These are phyloP conservation scores for Peucedramus taeniatus DNA, from an alignment of 2,113 vertebrate species.

Conservation along the genomic window DNA sequence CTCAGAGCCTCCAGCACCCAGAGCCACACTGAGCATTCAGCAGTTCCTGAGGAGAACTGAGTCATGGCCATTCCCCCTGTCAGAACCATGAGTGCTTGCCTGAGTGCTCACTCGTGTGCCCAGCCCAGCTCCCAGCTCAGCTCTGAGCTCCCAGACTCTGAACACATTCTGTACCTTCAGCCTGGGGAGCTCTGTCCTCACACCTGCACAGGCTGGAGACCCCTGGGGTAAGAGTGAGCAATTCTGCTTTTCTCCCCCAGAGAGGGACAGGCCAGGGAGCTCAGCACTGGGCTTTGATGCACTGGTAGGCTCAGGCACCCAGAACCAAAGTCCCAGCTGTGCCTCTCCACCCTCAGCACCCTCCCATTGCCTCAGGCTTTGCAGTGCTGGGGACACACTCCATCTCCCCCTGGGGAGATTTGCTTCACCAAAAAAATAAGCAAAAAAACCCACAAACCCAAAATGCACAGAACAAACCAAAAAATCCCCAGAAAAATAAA, in stretches of 20 bases:
- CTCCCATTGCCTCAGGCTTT: neutral
- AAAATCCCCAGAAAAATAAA: neutral
- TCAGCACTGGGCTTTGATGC: rapidly evolving
- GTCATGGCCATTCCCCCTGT: neutral
- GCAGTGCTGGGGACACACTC: neutral
- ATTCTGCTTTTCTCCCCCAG: neutral
- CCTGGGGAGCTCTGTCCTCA: neutral
- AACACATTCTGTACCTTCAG: rapidly evolving
- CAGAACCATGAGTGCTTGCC: neutral
- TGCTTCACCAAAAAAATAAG: neutral
- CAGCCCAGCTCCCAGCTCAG: neutral
- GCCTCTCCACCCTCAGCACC: rapidly evolving
- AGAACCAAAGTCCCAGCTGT: neutral
- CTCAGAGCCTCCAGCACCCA: neutral
- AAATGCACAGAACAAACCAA: neutral
- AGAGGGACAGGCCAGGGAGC: rapidly evolving
- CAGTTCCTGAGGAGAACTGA: neutral
- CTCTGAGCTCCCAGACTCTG: neutral
- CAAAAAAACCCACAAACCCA: rapidly evolving
- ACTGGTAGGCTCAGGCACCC: neutral
- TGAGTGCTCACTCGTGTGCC: too few species aligned
- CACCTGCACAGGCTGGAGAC: neutral
- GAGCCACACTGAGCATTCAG: neutral
- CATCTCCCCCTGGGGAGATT: neutral
- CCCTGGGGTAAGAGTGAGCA: neutral